Conservation (phyloP, 2,113 vertebrate species). For the Opisthocomus hoazin region DNA sequence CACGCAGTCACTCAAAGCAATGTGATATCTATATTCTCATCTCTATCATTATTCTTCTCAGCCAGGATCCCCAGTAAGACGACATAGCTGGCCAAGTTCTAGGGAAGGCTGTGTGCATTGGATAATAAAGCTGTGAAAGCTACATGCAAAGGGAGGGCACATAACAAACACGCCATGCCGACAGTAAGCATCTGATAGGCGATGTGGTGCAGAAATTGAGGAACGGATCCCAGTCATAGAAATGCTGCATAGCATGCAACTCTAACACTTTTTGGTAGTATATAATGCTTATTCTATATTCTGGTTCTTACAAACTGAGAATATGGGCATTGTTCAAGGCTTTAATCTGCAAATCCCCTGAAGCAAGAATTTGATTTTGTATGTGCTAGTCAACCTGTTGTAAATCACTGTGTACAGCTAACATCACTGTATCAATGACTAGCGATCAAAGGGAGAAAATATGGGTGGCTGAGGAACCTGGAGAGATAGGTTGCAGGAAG, state of each 20-base stretch:
- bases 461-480: neutral
- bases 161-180: neutral
- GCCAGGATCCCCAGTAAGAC: neutral
- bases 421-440: neutral
- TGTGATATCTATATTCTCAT: slow-evolving; percentile 37
- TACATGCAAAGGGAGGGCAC: neutral
- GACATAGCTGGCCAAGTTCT: neutral
- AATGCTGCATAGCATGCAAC: neutral
- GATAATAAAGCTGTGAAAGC: neutral
- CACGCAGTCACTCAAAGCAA: slow-evolving; percentile 10
- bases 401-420: neutral
- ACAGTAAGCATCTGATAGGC: neutral
- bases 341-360: neutral
- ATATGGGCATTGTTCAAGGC: neutral
- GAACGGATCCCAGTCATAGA: neutral
- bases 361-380: slow-evolving; percentile 1
- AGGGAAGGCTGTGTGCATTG: neutral
- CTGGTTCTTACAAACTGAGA: neutral
- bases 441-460: neutral
- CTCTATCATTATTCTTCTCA: slow-evolving; percentile 41
- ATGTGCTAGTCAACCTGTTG: neutral
- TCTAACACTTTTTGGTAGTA: neutral
- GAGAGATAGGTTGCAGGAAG: neutral
- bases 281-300: neutral
- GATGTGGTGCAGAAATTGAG: neutral